These are phyloP conservation scores for Propithecus deckenii DNA, from an alignment of 2,797 vertebrate species.

Conservation along the genomic window DNA sequence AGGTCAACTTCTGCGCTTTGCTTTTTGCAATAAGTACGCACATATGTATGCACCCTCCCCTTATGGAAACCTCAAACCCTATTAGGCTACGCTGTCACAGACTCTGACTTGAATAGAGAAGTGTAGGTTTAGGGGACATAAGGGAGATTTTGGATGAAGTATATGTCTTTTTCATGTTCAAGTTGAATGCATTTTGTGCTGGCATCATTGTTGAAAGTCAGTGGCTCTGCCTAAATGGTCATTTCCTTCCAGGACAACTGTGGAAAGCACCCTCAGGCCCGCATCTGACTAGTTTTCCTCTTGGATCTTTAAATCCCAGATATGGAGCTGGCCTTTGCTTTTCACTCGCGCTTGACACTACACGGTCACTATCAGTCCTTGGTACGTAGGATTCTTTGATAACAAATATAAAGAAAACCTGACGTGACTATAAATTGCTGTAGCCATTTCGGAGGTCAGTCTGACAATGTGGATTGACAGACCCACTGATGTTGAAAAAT, in stretches of 20 bases:
- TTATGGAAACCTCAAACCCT: slow-evolving; percentile 16
- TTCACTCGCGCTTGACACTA: no score
- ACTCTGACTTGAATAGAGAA: neutral
- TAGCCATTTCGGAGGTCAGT: neutral
- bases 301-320: slow-evolving; percentile 1
- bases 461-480: neutral
- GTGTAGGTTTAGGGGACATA: neutral
- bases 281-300: neutral
- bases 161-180: neutral
- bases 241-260: neutral
- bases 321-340: neutral
- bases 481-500: neutral
- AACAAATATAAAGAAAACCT: neutral
- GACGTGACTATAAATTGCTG: neutral
- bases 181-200: neutral
- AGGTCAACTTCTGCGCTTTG: slow-evolving; percentile 7
- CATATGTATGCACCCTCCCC: neutral
- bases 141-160: neutral
- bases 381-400: neutral
- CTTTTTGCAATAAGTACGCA: slow-evolving; percentile 8
- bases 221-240: neutral
- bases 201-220: neutral
- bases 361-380: neutral
- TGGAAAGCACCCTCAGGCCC: neutral
- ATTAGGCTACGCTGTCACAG: neutral